These are phyloP conservation scores for Oligia fasciuncula DNA, from an alignment of 2,888 invertebrate genomes.

Conservation along the genomic window DNA sequence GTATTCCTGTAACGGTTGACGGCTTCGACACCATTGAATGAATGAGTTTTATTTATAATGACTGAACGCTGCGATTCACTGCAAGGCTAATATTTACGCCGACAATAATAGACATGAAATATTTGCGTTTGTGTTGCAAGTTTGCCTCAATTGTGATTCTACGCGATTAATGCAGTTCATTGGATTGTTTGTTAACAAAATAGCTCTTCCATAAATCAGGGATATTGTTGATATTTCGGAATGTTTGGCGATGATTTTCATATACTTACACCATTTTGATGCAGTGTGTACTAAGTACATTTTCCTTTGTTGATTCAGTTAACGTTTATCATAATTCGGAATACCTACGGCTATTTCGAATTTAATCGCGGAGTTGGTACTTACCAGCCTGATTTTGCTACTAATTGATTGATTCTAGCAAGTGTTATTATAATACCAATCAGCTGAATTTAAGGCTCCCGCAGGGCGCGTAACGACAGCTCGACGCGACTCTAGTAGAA, in stretches of 20 bases:
- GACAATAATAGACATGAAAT: slow-evolving; percentile 22
- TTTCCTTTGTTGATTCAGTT: not conserved
- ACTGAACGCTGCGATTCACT: slow-evolving; percentile 9
- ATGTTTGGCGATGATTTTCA: slow-evolving; percentile 3
- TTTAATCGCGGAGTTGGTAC: not conserved
- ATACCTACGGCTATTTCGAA: not conserved
- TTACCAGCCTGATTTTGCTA: no score
- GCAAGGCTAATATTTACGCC: slow-evolving; percentile 10
- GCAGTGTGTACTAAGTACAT: not conserved
- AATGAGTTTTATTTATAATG: slow-evolving; percentile 3
- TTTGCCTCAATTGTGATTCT: slow-evolving; percentile 33
- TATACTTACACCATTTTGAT: not conserved
- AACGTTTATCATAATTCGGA: not conserved
- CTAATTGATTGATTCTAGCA: no score
- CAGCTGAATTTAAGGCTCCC: no score
- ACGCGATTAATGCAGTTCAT: slow-evolving; percentile 52
- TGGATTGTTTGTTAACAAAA: slow-evolving; percentile 39
- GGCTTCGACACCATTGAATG: slow-evolving; percentile 16
- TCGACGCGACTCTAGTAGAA: no score
- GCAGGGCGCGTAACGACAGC: no score
- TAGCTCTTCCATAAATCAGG: slow-evolving; percentile 33
- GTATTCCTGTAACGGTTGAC: slow-evolving; percentile 2
- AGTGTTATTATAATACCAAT: no score
- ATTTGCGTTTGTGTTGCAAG: slow-evolving; percentile 21
- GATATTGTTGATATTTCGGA: not conserved